A percentile compares a stretch with the other conserved stretches of the same genome.
Conservation (phyloP, 2,888 invertebrate species). For the Acrobasis consociella region DNA sequence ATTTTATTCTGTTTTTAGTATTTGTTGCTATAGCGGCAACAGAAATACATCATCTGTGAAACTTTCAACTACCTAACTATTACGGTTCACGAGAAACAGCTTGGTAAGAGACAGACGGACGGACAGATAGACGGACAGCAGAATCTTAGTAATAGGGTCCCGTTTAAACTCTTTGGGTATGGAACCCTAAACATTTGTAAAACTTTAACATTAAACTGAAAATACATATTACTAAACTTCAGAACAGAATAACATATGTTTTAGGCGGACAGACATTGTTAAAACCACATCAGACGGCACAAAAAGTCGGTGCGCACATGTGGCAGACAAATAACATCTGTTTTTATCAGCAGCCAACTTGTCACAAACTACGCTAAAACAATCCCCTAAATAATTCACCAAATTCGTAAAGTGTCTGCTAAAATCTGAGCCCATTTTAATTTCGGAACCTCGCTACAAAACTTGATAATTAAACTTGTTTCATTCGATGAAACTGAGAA, state of each 20-base stretch:
- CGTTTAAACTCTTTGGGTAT: too few species aligned
- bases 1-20: too few species aligned
- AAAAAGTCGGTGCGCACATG: not conserved
- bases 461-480: constrained; percentile 78
- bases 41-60: too few species aligned
- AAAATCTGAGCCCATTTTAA: constrained; percentile 27
- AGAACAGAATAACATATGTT: not conserved
- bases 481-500: constrained; percentile 72
- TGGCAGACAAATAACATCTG: not conserved
- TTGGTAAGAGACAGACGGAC: too few species aligned
- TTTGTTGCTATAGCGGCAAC: too few species aligned
- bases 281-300: not conserved
- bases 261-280: not conserved
- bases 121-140: too few species aligned
- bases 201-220: not conserved
- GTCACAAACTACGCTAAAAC: not conserved
- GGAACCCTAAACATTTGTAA: not conserved
- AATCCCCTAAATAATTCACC: not conserved
- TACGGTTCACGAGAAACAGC: too few species aligned
- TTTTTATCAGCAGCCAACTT: not conserved
- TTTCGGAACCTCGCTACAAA: constrained; percentile 53
- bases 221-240: not conserved
- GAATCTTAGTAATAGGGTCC: too few species aligned
- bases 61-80: too few species aligned
- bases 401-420: not conserved